Base-by-base conservation (phyloP, 2,888 invertebrate species). In the Papilio demoleus region DNA sequence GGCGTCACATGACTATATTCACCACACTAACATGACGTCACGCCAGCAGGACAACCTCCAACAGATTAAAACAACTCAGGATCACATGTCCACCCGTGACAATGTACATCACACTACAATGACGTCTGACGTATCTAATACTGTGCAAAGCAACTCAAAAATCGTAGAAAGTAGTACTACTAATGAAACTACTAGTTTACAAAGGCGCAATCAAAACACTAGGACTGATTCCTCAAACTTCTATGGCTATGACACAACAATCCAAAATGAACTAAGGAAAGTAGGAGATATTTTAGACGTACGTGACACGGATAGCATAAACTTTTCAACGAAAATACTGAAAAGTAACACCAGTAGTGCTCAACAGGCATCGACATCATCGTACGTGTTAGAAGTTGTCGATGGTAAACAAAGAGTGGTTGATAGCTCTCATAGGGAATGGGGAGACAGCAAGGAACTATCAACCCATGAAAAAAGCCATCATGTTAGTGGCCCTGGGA, bases 381-480 rank as follows among this genome's bases (percentile, higher is more conserved):
- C 95, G 59, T 95, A 95, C 76, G 93, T 93, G 4, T 90, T 95
- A 69, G 94, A 95, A 88, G 89, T 94, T 61, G 90, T 94, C 38
- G 94, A 95, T 78, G 95, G 95, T 3, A 93, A 94, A 79, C 94
- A 95, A 82, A 85, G 89, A 70, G 85, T 94, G 42, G 88, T 94
- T 12, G 94, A 94, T 71, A 91, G 92, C 73, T 91, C 93, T 72
- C 93, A 94, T 65, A 92, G 94, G 77, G 94, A 95, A 84, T 92
- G 94, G 84, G 94, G 94, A 59, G 93, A 93, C 70, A 93, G 86
- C 76, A 88, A 93, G 75, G 90, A 92, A 60, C 88, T 88, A 77
- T 82, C 88, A 6, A 88, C 92, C 34, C 85, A 93, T 72, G 94
- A 95, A 79, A 91, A 91, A 73, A 92, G 94, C 73, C 90, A 93